phyloP scores from a whole-genome alignment of 2,797 vertebrate genomes.

The Myotis planiceps region DNA sequence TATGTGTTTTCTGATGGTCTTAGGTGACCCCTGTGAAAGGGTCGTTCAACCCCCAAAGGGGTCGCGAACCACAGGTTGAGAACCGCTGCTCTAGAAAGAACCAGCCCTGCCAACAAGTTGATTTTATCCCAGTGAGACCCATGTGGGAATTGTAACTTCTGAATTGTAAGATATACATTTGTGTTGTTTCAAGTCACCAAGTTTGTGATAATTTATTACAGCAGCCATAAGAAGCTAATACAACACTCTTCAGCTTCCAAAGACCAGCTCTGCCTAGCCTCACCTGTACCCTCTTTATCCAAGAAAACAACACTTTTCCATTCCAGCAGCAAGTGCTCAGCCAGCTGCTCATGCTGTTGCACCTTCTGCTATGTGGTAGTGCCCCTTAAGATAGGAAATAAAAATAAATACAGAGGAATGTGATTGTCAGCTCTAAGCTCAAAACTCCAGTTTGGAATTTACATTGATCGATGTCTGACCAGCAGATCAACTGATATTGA shows the following conservation, averaged over 20 bases:
- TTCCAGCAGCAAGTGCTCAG: background rate
- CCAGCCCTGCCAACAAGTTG: background rate
- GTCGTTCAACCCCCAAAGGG: too few relatives aligned
- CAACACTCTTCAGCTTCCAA: background rate
- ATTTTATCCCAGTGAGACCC: background rate
- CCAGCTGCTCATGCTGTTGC: background rate
- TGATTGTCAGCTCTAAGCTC: background rate
- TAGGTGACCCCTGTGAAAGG: too few relatives aligned
- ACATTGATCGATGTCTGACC: slow-evolving; percentile 15
- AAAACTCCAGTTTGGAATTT: slow-evolving; percentile 33
- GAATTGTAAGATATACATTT: background rate
- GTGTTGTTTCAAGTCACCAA: background rate
- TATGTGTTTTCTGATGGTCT: too few relatives aligned
- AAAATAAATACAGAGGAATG: background rate
- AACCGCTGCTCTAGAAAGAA: background rate
- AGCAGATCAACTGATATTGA: background rate
- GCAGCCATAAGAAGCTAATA: background rate
- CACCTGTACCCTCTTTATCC: background rate
- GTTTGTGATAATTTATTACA: background rate
- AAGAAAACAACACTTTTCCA: background rate
- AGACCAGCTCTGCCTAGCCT: background rate
- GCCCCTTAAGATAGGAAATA: background rate
- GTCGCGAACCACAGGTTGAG: too few relatives aligned
- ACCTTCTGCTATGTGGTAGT: background rate
- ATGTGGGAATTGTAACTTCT: background rate